Percentiles rank a stretch among this genome's conserved stretches.
Conservation (phyloP, 2,113 vertebrate species). For the Xiphophorus hellerii region DNA sequence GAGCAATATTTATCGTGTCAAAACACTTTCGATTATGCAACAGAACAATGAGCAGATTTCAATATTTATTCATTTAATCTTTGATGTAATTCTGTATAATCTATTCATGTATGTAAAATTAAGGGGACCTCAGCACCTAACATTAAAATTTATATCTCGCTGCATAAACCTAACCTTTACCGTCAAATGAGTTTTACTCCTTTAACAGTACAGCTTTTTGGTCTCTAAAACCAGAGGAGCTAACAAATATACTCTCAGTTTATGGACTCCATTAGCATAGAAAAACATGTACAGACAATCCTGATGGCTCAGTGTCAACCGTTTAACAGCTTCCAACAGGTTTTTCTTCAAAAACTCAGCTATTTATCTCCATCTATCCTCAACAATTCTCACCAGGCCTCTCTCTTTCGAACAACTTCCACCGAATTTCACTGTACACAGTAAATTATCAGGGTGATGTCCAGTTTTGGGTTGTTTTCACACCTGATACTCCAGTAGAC, state of each 20-base stretch:
- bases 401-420: not conserved
- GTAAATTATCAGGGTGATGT: too few relatives aligned
- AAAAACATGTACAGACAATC: not conserved
- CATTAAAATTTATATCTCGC: not conserved
- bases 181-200: not conserved
- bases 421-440: too few relatives aligned
- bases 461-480: too few relatives aligned
- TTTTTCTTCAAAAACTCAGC: not conserved
- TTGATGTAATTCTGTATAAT: constrained; percentile 41
- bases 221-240: not conserved
- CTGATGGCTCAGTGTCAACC: not conserved
- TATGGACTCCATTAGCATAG: too few relatives aligned
- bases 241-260: not conserved
- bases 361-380: not conserved
- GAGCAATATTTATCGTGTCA: constrained; percentile 40
- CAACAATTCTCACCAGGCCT: not conserved
- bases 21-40: constrained; percentile 54
- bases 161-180: not conserved
- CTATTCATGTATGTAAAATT: constrained; percentile 33
- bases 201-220: not conserved
- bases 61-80: constrained; percentile 69
- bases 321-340: not conserved
- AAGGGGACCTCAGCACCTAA: not conserved
- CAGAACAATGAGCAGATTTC: constrained; percentile 57
- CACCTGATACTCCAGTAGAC: too few relatives aligned